A percentile compares a stretch with the other conserved stretches of the same genome.
Conservation (phyloP, 2,888 invertebrate species). For the Thelaira solivaga region DNA sequence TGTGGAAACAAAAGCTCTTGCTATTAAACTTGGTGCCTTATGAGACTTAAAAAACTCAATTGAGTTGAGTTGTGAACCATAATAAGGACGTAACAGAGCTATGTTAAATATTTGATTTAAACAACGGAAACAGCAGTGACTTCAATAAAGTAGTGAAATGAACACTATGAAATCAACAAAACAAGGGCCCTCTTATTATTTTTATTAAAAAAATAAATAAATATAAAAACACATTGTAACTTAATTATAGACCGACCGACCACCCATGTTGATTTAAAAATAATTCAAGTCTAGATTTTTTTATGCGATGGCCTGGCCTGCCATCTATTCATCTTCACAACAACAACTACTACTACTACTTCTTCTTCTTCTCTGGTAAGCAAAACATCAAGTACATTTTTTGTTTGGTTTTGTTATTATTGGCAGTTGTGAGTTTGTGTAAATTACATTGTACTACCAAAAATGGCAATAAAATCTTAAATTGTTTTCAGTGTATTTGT, state of each 20-base stretch:
- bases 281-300: not conserved
- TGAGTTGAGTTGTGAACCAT: too few relatives aligned
- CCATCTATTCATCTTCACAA: conserved; percentile 26
- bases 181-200: too few relatives aligned
- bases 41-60: too few relatives aligned
- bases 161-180: not conserved
- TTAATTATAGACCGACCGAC: conserved; percentile 48
- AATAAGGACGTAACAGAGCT: too few relatives aligned
- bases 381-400: conserved; percentile 15
- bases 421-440: conserved; percentile 30
- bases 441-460: conserved; percentile 55
- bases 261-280: conserved; percentile 48
- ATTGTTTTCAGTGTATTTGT: not conserved
- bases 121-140: too few relatives aligned
- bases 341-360: too few relatives aligned
- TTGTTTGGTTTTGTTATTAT: not conserved
- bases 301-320: not conserved
- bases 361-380: not conserved
- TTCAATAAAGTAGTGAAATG: too few relatives aligned
- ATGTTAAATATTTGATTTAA: too few relatives aligned
- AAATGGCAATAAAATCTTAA: conserved; percentile 55
- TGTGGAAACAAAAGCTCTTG: too few relatives aligned
- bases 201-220: not conserved
- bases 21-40: too few relatives aligned
- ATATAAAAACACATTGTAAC: conserved; percentile 47